phyloP scores from a whole-genome alignment of 2,797 vertebrate genomes.

The Otus scops region DNA sequence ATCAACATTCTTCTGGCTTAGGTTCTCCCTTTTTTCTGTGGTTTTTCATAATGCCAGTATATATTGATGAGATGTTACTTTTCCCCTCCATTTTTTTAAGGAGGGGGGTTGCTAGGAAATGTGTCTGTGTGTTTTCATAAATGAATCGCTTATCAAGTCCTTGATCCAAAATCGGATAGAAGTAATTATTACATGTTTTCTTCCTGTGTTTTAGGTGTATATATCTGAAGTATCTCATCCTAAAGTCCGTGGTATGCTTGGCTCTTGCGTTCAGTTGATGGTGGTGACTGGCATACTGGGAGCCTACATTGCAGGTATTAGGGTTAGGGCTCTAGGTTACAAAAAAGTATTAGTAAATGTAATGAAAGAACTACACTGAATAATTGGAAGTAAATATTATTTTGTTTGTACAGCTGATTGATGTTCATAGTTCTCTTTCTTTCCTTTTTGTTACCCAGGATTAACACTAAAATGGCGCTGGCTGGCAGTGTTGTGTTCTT shows the following conservation, averaged over 20 bases:
- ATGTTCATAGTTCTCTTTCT: background rate
- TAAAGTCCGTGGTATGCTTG: conserved; percentile 84
- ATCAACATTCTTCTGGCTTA: background rate
- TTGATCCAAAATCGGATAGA: background rate
- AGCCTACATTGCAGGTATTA: conserved; percentile 87
- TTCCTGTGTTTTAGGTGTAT: conserved; percentile 80
- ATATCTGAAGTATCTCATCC: conserved; percentile 91
- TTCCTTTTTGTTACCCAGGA: conserved; percentile 56
- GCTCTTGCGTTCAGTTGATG: conserved; percentile 94
- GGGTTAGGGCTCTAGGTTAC: background rate
- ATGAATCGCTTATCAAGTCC: background rate
- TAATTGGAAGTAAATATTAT: background rate
- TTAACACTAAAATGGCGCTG: conserved; percentile 86
- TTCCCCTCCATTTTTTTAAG: background rate
- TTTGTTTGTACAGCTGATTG: background rate
- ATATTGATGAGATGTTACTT: background rate
- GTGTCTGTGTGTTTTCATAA: background rate
- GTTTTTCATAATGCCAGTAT: background rate
- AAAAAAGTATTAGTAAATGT: background rate
- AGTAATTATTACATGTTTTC: background rate
- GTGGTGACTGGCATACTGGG: conserved; percentile 91
- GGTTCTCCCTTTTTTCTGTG: background rate
- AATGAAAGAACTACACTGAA: background rate
- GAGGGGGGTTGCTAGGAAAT: background rate
- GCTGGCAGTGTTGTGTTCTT: conserved; percentile 86